Evolutionary conservation across 2,888 invertebrate genomes (phyloP), one percentile per base, ranked within the genome.

Genomic region (Drosophila nr. perissopoda): DNA sequence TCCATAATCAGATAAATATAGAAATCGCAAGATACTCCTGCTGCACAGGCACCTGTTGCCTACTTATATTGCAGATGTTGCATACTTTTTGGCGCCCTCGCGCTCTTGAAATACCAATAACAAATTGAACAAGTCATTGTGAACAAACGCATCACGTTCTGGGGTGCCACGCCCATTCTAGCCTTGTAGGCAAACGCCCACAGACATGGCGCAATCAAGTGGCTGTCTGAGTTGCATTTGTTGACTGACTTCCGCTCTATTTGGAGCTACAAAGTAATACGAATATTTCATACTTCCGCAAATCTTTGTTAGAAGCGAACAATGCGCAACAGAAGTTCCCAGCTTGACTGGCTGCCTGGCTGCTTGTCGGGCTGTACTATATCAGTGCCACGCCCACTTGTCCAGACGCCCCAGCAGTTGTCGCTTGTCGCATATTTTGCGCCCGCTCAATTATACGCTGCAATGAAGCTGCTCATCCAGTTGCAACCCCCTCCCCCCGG

Each of bases 251-350:
- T 87, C 87, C 87, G 87, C 87, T 89, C 83, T 87, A 83, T 87
- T 89, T 87, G 85, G 76, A 73, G 85, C 76, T 70, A 85, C 89
- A 89, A 87, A 87, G 87, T 89, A 87, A 87, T 87, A 81, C 78
- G 85, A 89, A 83, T 85, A 87, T 89, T 87, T 83, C 78, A 89
- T 87, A 89, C 89, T 89, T 87, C 89, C 87, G 89, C 82, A 77
- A 81, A 82, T 84, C 87, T 87, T 83, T 86, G 88, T 79, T 71
- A 76, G 75, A 33, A 60, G 59, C 81, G 63, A 76, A 79, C 76
- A 81, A 71, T 73, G 66, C 66, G 58, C 67, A 56, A 46, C 70
- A 65, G 70, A 61, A 65, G 70, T 31, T 42, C 11, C 42, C 42
- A 21, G 46, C 21, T 7, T 25, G 25, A 7, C 21, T 7, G 7